Evolutionary conservation across 1,140 invertebrate genomes (phyloP), one percentile per base, ranked within the genome.

Genomic region (Eumeta japonica): DNA sequence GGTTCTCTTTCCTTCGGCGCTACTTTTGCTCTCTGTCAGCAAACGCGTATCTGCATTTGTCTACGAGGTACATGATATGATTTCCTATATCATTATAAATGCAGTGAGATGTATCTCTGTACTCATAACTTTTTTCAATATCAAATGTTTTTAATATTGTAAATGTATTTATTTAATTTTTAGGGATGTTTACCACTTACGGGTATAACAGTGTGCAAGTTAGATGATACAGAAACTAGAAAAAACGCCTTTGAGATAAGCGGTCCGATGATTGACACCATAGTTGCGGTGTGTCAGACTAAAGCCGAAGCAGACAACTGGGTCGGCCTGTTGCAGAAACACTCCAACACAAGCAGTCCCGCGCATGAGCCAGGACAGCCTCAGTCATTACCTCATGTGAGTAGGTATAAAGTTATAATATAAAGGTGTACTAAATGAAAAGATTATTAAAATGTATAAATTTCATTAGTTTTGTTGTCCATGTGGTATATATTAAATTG

Each of bases 231-330:
- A 3, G 90, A 93, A 34, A 81, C 82, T 18, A 81, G 83, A 51
- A 90, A 90, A 71, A 88, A 94, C 78, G 88, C 90, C 49, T 94
- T 96, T 79, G 91, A 96, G 81, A 93, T 97, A 51, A 87, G 79
- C 85, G 91, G 92, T 35, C 85, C 89, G 11, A 85, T 94, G 79
- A 94, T 95, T 47, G 93, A 96, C 46, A 87, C 83, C 41, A 90
- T 95, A 47, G 77, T 89, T 3, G 92, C 93, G 2, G 78, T 90
- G 4, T 97, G 92, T 62, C 84, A 88, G 52, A 90, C 86, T 2
- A 84, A 81, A 52, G 85, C 88, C 36, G 91, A 94, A 50, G 89
- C 89, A 34, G 84, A 87, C 39, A 84, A 86, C 37, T 97, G 93
- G 93, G 83, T 95, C 16, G 86, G 91, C 37, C 71, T 90, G 28